Conservation (phyloP, 1,140 invertebrate species). For the Sminthurides bifidus region DNA sequence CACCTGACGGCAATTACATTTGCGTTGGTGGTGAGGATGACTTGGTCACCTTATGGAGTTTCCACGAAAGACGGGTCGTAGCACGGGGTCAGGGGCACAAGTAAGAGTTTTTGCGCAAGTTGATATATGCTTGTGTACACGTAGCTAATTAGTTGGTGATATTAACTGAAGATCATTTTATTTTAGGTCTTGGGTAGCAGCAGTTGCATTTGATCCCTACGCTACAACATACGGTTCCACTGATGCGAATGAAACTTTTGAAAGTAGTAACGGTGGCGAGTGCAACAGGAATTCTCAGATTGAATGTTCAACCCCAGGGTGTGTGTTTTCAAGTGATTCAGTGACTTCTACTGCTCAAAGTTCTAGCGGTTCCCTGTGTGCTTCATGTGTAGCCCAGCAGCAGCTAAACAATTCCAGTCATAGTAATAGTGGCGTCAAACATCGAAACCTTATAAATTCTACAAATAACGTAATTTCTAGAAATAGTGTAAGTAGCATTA, state of each 20-base stretch:
- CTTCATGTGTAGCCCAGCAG: slow-evolving; percentile 9
- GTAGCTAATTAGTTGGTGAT: neutral
- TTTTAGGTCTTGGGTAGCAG: slow-evolving; percentile 87
- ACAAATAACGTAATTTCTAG: no score
- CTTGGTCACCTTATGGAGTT: slow-evolving; percentile 93
- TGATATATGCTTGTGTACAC: neutral
- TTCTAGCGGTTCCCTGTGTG: neutral
- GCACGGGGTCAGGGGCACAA: slow-evolving; percentile 79
- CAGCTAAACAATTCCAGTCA: slow-evolving; percentile 17
- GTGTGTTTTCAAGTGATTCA: slow-evolving; percentile 42
- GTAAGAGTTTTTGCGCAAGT: slow-evolving; percentile 10
- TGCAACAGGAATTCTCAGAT: no score
- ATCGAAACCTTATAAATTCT: no score
- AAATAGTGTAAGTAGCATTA: slow-evolving; percentile 6
- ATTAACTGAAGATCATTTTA: neutral
- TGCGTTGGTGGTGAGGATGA: slow-evolving; percentile 98
- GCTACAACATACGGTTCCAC: slow-evolving; percentile 50
- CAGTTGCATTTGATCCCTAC: slow-evolving; percentile 92
- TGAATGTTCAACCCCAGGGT: no score
- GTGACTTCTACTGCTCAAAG: slow-evolving; percentile 18
- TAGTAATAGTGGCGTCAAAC: slow-evolving; percentile 19
- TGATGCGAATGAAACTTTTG: slow-evolving; percentile 34
- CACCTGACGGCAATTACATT: slow-evolving; percentile 87
- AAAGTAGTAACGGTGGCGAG: no score
- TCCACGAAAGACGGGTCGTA: slow-evolving; percentile 81